These are phyloP conservation scores for Cyanistes caeruleus DNA, from an alignment of 2,113 vertebrate genomes.

Conservation along the genomic window DNA sequence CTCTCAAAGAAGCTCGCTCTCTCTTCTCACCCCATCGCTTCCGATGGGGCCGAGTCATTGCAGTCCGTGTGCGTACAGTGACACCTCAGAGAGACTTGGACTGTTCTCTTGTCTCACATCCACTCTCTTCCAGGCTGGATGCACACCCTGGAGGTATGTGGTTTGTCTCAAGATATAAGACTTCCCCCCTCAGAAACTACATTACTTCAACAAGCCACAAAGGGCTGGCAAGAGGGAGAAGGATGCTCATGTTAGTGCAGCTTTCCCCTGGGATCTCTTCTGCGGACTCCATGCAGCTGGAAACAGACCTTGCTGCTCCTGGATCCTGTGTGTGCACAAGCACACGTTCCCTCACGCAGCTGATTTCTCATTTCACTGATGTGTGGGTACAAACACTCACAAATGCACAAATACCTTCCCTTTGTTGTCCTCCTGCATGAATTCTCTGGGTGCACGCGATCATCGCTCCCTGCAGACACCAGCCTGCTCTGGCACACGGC, in stretches of 20 bases:
- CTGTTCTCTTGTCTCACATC: constrained; percentile 67
- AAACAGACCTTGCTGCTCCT: background rate
- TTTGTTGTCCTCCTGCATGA: background rate
- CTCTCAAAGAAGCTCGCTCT: constrained; percentile 33
- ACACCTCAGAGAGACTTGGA: constrained; percentile 68
- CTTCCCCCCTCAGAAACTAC: constrained; percentile 49
- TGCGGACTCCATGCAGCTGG: background rate
- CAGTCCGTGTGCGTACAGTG: background rate
- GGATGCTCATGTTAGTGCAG: background rate
- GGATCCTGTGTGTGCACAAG: background rate
- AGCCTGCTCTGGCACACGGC: background rate
- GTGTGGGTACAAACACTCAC: background rate
- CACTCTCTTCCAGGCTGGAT: constrained; percentile 62
- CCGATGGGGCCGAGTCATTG: constrained; percentile 50
- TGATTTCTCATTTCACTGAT: background rate
- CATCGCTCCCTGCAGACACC: background rate
- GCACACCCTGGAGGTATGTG: constrained; percentile 68
- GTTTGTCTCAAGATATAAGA: constrained; percentile 74
- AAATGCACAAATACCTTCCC: background rate
- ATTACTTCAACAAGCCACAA: constrained; percentile 59
- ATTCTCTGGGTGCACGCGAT: accelerated
- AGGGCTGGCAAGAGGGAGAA: constrained; percentile 34
- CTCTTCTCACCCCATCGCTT: constrained; percentile 69
- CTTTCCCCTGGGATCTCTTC: constrained; percentile 11
- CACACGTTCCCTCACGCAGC: background rate